Percentiles rank a stretch among this genome's conserved stretches.
phyloP scores from a whole-genome alignment of 1,140 invertebrate species.

The Heliconius melpomene region DNA sequence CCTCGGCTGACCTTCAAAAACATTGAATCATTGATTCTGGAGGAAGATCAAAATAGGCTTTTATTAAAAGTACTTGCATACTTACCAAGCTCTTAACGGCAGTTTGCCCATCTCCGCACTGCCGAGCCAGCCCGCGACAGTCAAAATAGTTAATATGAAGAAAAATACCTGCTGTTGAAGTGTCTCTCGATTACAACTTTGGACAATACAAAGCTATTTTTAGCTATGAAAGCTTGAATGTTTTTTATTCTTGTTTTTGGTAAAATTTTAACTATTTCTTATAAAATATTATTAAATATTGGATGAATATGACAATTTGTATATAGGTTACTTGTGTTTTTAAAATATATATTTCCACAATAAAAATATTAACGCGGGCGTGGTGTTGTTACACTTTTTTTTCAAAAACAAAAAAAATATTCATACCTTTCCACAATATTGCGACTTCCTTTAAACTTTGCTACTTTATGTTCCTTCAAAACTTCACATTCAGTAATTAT shows the following conservation, averaged over 20 bases:
- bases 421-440: slow-evolving; percentile 60
- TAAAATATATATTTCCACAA: no score
- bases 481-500: slow-evolving; percentile 53
- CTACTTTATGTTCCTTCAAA: slow-evolving; percentile 34
- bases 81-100: slow-evolving; percentile 66
- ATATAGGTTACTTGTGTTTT: no score
- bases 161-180: slow-evolving; percentile 48
- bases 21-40: no score
- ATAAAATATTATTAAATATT: no score
- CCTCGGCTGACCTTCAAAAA: no score
- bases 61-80: not conserved
- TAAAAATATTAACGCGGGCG: no score
- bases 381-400: no score
- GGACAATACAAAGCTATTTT: not conserved
- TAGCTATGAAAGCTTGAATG: no score
- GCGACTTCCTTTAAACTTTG: slow-evolving; percentile 42
- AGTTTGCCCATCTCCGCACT: slow-evolving; percentile 58
- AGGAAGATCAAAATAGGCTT: no score
- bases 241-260: no score
- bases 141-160: slow-evolving; percentile 53
- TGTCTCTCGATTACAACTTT: slow-evolving; percentile 60
- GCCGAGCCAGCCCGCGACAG: slow-evolving; percentile 57
- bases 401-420: not conserved
- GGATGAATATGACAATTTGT: no score
- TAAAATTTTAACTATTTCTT: no score